phyloP scores from a whole-genome alignment of 2,113 vertebrate genomes.

The Periophthalmus modestus region DNA sequence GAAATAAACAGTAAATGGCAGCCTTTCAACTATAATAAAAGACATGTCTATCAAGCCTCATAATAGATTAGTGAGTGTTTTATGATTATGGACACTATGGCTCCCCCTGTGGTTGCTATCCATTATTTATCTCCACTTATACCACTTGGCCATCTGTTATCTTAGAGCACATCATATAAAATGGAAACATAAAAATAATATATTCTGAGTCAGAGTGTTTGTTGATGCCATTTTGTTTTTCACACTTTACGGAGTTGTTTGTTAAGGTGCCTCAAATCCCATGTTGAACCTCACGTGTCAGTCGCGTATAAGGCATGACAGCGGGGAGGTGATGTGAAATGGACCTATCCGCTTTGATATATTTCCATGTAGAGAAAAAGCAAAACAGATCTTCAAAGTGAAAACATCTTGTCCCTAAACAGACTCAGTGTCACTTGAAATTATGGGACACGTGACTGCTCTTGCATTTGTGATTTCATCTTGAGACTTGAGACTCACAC shows the following conservation, averaged over 20 bases:
- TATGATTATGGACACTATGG: background rate
- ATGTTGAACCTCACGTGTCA: background rate
- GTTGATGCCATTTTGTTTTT: background rate
- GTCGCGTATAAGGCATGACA: background rate
- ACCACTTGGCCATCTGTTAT: background rate
- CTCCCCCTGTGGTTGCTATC: background rate
- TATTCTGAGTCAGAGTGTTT: background rate
- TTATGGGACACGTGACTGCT: conserved; percentile 15
- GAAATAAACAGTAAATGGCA: background rate
- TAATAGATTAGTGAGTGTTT: conserved; percentile 8
- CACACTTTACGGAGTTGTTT: background rate
- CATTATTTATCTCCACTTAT: conserved; percentile 1
- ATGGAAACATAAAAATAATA: background rate
- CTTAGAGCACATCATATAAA: background rate
- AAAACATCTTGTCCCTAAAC: conserved; percentile 5
- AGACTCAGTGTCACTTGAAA: conserved; percentile 7
- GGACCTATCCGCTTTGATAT: conserved; percentile 10
- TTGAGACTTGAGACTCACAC: background rate
- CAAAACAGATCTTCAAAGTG: conserved; percentile 19
- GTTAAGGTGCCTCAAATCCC: background rate
- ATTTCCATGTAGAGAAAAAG: conserved; percentile 8
- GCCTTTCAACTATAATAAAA: conserved; percentile 8
- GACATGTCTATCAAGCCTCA: conserved; percentile 1
- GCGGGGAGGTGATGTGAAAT: conserved; percentile 4
- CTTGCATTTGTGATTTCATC: conserved; percentile 7